Percentiles rank a stretch among this genome's conserved stretches.
phyloP scores from a whole-genome alignment of 2,113 vertebrate species.

The Gopherus flavomarginatus region DNA sequence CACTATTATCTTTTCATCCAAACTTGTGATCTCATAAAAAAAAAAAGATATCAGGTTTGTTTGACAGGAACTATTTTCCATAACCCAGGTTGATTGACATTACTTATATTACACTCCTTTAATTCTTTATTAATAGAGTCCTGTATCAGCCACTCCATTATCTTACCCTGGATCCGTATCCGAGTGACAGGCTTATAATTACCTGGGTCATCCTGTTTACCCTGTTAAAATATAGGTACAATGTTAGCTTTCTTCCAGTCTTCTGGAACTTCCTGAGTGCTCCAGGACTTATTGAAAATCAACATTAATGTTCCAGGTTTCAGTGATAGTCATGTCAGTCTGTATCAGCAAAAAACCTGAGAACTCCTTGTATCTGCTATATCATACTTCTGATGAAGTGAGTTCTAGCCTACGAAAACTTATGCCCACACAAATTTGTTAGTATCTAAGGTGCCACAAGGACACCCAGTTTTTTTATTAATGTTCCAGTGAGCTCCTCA shows the following conservation, averaged over 20 bases:
- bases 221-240: not conserved
- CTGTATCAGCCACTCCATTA: not conserved
- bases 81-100: not conserved
- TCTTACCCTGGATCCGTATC: not conserved
- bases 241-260: not conserved
- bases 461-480: not conserved
- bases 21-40: not conserved
- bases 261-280: not conserved
- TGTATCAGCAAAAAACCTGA: no score
- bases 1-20: not conserved
- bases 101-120: not conserved
- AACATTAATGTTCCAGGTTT: not conserved
- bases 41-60: not conserved
- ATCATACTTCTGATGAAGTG: no score
- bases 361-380: no score
- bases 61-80: not conserved
- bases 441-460: no score
- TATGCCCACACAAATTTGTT: no score
- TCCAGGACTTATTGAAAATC: not conserved
- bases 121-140: not conserved
- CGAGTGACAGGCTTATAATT: not conserved
- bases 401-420: no score
- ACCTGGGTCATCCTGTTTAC: no score
- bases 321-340: no score
- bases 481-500: not conserved